phyloP scores from a whole-genome alignment of 2,888 invertebrate species.

The Lithophane socia region DNA sequence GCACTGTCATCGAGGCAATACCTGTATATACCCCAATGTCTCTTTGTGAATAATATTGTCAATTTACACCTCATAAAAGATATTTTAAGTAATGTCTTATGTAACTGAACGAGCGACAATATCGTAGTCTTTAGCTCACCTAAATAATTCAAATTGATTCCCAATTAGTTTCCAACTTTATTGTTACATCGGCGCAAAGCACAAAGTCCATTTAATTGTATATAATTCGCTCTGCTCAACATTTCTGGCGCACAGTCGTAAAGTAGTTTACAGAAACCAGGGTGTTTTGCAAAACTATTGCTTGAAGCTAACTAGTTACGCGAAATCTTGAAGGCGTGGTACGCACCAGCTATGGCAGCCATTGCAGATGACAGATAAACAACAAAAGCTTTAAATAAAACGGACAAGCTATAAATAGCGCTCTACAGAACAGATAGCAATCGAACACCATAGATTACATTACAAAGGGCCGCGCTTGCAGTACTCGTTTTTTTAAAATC shows the following conservation, averaged over 20 bases:
- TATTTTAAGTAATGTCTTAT: neutral
- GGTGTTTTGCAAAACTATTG: conserved; percentile 64
- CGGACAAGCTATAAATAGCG: conserved; percentile 53
- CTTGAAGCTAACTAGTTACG: conserved; percentile 57
- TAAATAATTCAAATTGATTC: conserved; percentile 34
- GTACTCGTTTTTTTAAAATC: conserved; percentile 42
- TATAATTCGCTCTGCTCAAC: conserved; percentile 36
- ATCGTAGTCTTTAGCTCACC: neutral
- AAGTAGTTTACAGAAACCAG: conserved; percentile 48
- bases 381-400: conserved; percentile 57
- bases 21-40: no score
- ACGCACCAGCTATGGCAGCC: conserved; percentile 42
- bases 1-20: neutral
- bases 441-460: conserved; percentile 56
- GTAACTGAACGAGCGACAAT: neutral
- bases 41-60: neutral
- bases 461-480: conserved; percentile 48
- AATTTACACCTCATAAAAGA: no score
- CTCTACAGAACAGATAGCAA: conserved; percentile 50
- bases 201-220: conserved; percentile 39
- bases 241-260: conserved; percentile 30
- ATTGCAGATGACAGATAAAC: conserved; percentile 68
- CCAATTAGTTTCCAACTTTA: conserved; percentile 42
- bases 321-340: conserved; percentile 59
- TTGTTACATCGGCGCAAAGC: conserved; percentile 14